phyloP scores from a whole-genome alignment of 2,797 vertebrate genomes.

The Decapterus maruadsi region DNA sequence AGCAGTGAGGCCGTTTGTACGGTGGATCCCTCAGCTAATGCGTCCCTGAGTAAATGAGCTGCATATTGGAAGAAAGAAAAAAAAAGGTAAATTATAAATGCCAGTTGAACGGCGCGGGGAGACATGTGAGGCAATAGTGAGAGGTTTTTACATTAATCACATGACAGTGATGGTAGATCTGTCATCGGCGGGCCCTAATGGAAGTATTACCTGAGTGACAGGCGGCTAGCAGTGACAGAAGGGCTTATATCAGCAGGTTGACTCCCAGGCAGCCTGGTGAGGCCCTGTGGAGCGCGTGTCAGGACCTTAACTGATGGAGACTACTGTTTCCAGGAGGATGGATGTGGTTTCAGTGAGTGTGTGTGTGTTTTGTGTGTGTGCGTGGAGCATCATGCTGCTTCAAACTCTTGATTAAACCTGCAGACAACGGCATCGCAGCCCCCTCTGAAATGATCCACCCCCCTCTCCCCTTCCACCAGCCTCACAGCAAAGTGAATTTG shows the following conservation, averaged over 20 bases:
- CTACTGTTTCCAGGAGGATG: constrained; percentile 37
- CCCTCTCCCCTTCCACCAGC: not conserved
- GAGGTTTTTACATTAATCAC: constrained; percentile 55
- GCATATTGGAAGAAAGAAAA: not conserved
- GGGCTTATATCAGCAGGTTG: constrained; percentile 56
- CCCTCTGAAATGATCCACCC: constrained; percentile 17
- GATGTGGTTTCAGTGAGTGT: constrained; percentile 20
- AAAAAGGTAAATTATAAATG: constrained; percentile 35
- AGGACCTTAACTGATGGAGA: constrained; percentile 39
- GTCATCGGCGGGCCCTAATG: constrained; percentile 63
- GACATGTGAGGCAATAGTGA: constrained; percentile 39
- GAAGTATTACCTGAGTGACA: constrained; percentile 62
- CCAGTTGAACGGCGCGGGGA: constrained; percentile 12
- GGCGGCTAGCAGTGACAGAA: constrained; percentile 46
- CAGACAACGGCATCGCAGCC: constrained; percentile 20
- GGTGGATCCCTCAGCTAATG: constrained; percentile 6
- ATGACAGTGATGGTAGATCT: constrained; percentile 46
- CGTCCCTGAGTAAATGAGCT: constrained; percentile 8
- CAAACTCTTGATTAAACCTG: constrained; percentile 8
- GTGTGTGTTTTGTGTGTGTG: not conserved
- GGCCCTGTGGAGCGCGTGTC: constrained; percentile 33
- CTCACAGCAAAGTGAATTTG: constrained; percentile 33
- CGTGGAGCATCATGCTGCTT: not conserved
- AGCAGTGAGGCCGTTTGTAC: constrained; percentile 32
- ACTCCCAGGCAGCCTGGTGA: constrained; percentile 34